phyloP scores from a whole-genome alignment of 1,140 invertebrate genomes.

The Drosophila ogumai region DNA sequence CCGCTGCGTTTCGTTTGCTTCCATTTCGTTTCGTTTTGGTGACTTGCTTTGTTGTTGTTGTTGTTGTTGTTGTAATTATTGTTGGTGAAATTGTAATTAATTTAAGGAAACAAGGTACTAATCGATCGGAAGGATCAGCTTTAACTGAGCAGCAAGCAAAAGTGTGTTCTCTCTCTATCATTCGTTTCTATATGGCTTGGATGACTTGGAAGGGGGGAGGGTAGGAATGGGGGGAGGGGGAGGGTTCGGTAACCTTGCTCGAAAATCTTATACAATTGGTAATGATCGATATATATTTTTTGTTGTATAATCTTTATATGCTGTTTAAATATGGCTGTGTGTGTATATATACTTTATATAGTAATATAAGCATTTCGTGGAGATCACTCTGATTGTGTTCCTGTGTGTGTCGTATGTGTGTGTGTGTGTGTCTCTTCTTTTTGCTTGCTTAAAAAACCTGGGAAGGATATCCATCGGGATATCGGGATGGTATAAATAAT shows the following conservation, averaged over 20 bases:
- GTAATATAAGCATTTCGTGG: constrained; percentile 54
- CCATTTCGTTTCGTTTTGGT: constrained; percentile 11
- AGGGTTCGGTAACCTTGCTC: constrained; percentile 2
- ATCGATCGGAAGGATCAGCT: constrained; percentile 49
- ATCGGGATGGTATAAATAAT: constrained; percentile 52
- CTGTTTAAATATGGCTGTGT: constrained; percentile 54
- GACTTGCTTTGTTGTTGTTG: constrained; percentile 20
- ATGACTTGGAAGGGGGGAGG: constrained; percentile 7
- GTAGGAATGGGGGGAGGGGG: too few species aligned
- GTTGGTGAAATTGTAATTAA: constrained; percentile 1
- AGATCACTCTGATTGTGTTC: constrained; percentile 29
- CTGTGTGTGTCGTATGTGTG: constrained; percentile 15
- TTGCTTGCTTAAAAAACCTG: constrained; percentile 45
- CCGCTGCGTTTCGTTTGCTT: constrained; percentile 1
- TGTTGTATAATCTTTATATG: constrained; percentile 51
- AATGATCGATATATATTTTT: constrained; percentile 38
- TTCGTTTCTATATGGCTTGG: constrained; percentile 20
- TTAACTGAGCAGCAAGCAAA: constrained; percentile 43
- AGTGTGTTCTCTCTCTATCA: constrained; percentile 9
- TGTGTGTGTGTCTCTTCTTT: constrained; percentile 11
- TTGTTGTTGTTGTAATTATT: constrained; percentile 9
- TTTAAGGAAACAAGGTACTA: constrained; percentile 45
- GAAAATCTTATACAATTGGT: constrained; percentile 50
- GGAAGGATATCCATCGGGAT: not conserved
- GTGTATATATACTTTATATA: constrained; percentile 45